phyloP scores from a whole-genome alignment of 2,113 vertebrate species.

The Pelmatolapia mariae region DNA sequence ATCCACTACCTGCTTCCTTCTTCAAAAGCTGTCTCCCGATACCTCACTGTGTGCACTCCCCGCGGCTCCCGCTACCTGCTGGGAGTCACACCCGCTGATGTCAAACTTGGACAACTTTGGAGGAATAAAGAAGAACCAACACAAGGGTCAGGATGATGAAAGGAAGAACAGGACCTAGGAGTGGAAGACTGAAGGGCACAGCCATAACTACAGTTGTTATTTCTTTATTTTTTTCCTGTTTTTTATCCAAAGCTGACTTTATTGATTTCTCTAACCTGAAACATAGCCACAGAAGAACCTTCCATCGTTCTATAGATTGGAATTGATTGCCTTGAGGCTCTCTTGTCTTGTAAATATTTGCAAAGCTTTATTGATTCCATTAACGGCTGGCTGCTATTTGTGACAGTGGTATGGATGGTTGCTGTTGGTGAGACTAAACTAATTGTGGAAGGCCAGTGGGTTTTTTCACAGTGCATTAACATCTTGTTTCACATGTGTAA shows the following conservation, averaged over 20 bases:
- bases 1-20: slow-evolving; percentile 50
- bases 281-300: slow-evolving; percentile 53
- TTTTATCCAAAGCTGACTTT: slow-evolving; percentile 39
- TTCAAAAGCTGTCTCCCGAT: slow-evolving; percentile 53
- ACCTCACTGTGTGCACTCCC: slow-evolving; percentile 30
- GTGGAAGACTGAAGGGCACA: slow-evolving; percentile 33
- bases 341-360: slow-evolving; percentile 71
- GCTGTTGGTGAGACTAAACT: slow-evolving; percentile 37
- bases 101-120: slow-evolving; percentile 39
- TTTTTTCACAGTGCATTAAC: slow-evolving; percentile 19
- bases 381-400: slow-evolving; percentile 55
- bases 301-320: slow-evolving; percentile 58
- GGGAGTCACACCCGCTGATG: slow-evolving; percentile 40
- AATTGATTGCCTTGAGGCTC: slow-evolving; percentile 58
- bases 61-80: slow-evolving; percentile 29
- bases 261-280: slow-evolving; percentile 63
- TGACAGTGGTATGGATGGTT: slow-evolving; percentile 49
- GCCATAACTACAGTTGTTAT: slow-evolving; percentile 4
- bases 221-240: slow-evolving; percentile 14
- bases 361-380: slow-evolving; percentile 66
- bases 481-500: slow-evolving; percentile 10
- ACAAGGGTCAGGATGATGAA: slow-evolving; percentile 41
- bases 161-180: slow-evolving; percentile 14
- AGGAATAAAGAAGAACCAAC: not conserved
- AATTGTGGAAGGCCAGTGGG: not conserved